Conservation (phyloP, 2,113 vertebrate species). For the Gopherus evgoodei region DNA sequence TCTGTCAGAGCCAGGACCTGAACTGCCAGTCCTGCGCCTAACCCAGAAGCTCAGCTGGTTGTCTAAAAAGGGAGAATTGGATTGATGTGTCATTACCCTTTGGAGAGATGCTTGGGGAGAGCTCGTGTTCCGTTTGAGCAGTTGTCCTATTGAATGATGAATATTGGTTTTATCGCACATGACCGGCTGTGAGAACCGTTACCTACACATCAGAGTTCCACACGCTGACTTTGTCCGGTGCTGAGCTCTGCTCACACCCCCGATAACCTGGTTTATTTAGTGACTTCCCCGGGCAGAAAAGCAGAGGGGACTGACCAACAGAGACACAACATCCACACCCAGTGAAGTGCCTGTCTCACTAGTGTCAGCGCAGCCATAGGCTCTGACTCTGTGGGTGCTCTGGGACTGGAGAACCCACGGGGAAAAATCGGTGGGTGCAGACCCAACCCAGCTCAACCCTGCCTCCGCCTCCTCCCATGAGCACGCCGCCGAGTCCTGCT, state of each 20-base stretch:
- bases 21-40: neutral
- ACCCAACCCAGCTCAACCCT: too few relatives aligned
- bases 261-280: neutral
- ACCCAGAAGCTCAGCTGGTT: neutral
- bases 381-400: too few relatives aligned
- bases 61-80: neutral
- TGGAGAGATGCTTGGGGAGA: neutral
- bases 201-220: neutral
- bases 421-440: too few relatives aligned
- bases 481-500: too few relatives aligned
- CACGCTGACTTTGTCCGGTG: neutral
- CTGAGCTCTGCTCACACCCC: neutral
- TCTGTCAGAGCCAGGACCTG: neutral
- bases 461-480: too few relatives aligned
- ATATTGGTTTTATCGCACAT: neutral
- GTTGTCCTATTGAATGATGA: neutral
- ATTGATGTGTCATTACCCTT: neutral
- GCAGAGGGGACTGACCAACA: neutral
- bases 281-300: neutral
- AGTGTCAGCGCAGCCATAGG: neutral
- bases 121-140: neutral
- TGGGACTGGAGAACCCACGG: too few relatives aligned
- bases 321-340: neutral
- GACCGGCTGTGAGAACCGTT: neutral
- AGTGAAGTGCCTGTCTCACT: neutral